These are phyloP conservation scores for Trachurus trachurus DNA, from an alignment of 2,797 vertebrate species.

Conservation along the genomic window DNA sequence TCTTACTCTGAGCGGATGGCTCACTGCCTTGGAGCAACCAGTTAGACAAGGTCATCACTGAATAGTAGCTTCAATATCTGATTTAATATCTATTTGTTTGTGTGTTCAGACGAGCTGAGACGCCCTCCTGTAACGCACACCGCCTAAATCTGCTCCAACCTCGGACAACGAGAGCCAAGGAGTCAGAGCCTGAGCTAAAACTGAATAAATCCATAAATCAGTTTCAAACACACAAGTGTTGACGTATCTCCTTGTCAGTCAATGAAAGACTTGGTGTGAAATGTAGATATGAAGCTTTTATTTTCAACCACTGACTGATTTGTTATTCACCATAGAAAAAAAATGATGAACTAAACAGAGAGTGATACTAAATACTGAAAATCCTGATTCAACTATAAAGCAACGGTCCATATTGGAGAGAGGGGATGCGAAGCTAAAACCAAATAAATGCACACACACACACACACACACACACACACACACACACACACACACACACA, in stretches of 20 bases:
- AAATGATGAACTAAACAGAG: neutral
- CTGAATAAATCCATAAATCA: constrained; percentile 13
- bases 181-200: neutral
- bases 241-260: neutral
- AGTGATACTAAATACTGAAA: constrained; percentile 9
- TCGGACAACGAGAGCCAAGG: neutral
- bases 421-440: neutral
- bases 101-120: constrained; percentile 14
- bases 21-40: neutral
- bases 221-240: neutral
- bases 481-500: neutral
- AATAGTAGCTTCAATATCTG: neutral
- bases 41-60: constrained; percentile 2
- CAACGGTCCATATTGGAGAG: constrained; percentile 10
- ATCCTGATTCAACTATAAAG: constrained; percentile 14
- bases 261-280: neutral
- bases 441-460: neutral
- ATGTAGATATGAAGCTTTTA: neutral
- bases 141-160: constrained; percentile 14
- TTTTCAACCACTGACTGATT: neutral
- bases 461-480: too few species aligned
- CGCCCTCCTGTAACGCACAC: neutral
- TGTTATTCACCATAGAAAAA: neutral
- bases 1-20: neutral
- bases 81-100: constrained; percentile 37